phyloP scores from a whole-genome alignment of 2,888 invertebrate genomes.

The Junonia oenone region DNA sequence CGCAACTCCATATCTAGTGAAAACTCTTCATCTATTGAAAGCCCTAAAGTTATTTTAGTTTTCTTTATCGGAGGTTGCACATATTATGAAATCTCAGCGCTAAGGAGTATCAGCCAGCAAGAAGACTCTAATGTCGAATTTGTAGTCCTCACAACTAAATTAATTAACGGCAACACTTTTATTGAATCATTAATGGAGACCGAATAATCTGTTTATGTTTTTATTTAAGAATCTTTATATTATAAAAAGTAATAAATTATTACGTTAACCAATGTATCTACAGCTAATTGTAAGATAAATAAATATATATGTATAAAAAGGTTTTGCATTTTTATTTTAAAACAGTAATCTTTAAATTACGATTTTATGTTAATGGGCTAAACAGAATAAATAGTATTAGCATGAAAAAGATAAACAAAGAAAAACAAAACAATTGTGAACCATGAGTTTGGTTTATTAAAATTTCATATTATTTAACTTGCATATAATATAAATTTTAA shows the following conservation, averaged over 20 bases:
- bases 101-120: conserved; percentile 86
- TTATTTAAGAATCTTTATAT: conserved; percentile 7
- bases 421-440: conserved; percentile 32
- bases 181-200: conserved; percentile 86
- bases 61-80: conserved; percentile 99
- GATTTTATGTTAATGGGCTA: neutral
- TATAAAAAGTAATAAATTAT: conserved; percentile 13
- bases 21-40: conserved; percentile 76
- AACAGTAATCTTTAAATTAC: neutral
- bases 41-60: conserved; percentile 88
- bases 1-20: conserved; percentile 80
- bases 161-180: conserved; percentile 94
- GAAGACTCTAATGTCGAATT: conserved; percentile 93
- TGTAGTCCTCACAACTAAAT: conserved; percentile 93
- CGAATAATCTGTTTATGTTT: conserved; percentile 34
- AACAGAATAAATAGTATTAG: neutral
- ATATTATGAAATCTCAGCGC: conserved; percentile 92
- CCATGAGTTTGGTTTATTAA: conserved; percentile 66
- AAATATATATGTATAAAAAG: neutral
- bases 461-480: conserved; percentile 73
- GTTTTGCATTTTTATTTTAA: neutral
- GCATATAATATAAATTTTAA: conserved; percentile 72
- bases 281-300: neutral
- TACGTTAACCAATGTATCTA: neutral
- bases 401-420: conserved; percentile 9